Conservation (phyloP, 2,113 vertebrate species). For the Sceloporus tristichus region DNA sequence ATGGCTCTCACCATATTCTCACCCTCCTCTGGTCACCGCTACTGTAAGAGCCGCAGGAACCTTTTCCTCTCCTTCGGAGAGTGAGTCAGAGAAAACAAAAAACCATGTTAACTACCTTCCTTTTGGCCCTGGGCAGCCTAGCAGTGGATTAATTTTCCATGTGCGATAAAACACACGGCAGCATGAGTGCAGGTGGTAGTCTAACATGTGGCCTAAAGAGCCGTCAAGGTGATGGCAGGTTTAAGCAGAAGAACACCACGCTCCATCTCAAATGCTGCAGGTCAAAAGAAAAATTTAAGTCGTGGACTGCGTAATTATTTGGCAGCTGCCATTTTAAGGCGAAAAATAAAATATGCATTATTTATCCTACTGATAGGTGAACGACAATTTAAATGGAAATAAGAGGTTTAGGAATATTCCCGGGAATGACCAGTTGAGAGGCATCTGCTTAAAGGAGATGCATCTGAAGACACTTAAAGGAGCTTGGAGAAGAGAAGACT, state of each 20-base stretch:
- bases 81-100: constrained; percentile 44
- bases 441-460: background rate
- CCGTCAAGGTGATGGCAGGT: constrained; percentile 43
- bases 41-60: constrained; percentile 49
- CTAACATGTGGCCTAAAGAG: constrained; percentile 65
- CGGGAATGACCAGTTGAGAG: background rate
- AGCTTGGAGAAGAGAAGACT: background rate
- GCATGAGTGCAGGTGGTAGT: constrained; percentile 72
- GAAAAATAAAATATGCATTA: constrained; percentile 59
- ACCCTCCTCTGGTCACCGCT: constrained; percentile 31
- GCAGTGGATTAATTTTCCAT: constrained; percentile 67
- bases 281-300: constrained; percentile 69
- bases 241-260: background rate
- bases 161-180: constrained; percentile 66
- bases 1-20: background rate
- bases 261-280: constrained; percentile 66
- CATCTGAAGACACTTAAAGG: background rate
- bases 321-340: constrained; percentile 66
- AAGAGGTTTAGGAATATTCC: background rate
- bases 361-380: constrained; percentile 47
- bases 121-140: constrained; percentile 63
- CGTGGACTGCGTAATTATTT: constrained; percentile 73
- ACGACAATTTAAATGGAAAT: background rate
- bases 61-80: constrained; percentile 44
- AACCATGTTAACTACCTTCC: constrained; percentile 46